phyloP scores from a whole-genome alignment of 1,140 invertebrate genomes.

The Octopus bimaculoides region DNA sequence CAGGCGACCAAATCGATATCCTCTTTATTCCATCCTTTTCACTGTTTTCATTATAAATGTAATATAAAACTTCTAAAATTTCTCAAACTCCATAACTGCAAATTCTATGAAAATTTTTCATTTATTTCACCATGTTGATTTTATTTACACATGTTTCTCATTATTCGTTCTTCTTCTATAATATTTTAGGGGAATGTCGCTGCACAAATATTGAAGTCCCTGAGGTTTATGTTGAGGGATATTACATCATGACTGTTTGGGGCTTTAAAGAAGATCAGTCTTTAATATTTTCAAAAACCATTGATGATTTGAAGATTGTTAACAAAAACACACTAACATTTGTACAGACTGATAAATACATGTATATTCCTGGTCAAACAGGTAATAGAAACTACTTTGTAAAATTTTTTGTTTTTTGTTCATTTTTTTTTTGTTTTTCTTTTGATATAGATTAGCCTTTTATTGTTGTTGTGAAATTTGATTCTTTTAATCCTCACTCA shows the following conservation, averaged over 20 bases:
- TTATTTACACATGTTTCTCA: background rate
- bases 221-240: constrained; percentile 3
- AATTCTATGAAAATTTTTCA: too few relatives aligned
- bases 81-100: too few relatives aligned
- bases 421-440: background rate
- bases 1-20: too few relatives aligned
- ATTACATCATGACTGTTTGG: constrained; percentile 7
- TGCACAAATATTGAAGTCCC: constrained; percentile 1
- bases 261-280: background rate
- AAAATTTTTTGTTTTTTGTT: background rate
- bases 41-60: too few relatives aligned
- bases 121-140: too few relatives aligned
- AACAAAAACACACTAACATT: constrained; percentile 11
- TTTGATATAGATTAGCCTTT: background rate
- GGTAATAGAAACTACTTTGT: background rate
- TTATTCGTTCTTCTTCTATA: background rate
- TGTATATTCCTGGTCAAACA: constrained; percentile 4
- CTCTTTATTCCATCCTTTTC: too few relatives aligned
- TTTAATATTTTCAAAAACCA: background rate
- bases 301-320: background rate
- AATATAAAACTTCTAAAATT: too few relatives aligned
- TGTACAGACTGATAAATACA: background rate
- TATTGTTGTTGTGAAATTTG: too few relatives aligned
- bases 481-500: too few relatives aligned
- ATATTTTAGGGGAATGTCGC: background rate